Percentiles rank a stretch among this genome's conserved stretches.
Conservation (phyloP, 2,797 vertebrate species). For the Sylvilagus floridanus region DNA sequence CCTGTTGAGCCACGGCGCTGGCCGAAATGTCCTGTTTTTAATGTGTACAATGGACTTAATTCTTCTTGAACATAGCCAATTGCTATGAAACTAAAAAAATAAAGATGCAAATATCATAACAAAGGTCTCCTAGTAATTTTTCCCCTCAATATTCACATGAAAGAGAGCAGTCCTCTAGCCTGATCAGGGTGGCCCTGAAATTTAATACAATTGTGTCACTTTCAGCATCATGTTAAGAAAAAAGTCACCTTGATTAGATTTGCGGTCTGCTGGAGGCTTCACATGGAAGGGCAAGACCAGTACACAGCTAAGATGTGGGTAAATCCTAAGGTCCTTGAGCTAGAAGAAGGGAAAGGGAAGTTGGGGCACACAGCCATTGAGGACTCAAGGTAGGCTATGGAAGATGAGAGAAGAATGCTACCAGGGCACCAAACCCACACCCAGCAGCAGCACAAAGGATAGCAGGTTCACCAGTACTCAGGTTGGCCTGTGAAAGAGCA, state of each 20-base stretch:
- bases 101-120: not conserved
- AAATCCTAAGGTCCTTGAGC: not conserved
- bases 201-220: not conserved
- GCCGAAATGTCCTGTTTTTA: too few relatives aligned
- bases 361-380: not conserved
- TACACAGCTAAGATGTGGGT: too few relatives aligned
- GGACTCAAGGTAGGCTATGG: not conserved
- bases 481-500: not conserved
- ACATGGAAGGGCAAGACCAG: too few relatives aligned
- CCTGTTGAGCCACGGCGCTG: too few relatives aligned
- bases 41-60: too few relatives aligned
- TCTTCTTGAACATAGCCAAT: too few relatives aligned
- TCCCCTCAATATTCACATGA: not conserved
- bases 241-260: not conserved
- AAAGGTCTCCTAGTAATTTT: not conserved
- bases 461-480: not conserved
- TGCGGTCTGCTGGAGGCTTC: not conserved
- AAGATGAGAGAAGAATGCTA: not conserved
- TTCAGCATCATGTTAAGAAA: not conserved
- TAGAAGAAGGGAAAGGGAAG: not conserved
- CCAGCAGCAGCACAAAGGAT: fast-evolving
- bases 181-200: not conserved
- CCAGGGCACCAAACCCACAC: not conserved
- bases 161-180: not conserved
- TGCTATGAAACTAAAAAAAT: not conserved